Base-by-base conservation (phyloP, 2,113 vertebrate species). In the Psephotus haematonotus region DNA sequence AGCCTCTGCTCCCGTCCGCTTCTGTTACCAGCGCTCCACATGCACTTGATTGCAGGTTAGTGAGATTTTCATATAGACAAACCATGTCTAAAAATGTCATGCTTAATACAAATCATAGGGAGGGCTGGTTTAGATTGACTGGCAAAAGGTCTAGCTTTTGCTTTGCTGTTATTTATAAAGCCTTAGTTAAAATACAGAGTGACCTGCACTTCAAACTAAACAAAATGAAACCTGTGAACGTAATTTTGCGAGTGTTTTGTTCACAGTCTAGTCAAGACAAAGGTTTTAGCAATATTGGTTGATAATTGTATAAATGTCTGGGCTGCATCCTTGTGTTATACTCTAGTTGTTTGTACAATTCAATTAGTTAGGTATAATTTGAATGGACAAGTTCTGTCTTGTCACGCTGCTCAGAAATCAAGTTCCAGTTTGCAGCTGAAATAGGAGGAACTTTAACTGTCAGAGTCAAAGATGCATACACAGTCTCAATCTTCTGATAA, bases 21-120 rank as follows among this genome's bases (percentile, higher is more conserved):
- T 11, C 25, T 10, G 53, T 10, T 57, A 7, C 62, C 29, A 28
- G 9, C 0, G 3, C 20, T 22, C 29, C 17, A 3, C 17, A 3
- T 13, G n/a, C 13, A 15, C 27, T 49, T 75, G 35, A 10, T 44
- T 75, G 59, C 39, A 43, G n/a, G 8, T 13, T 37, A 7, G n/a
- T 29, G 37, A n/a, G 63, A 11, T 86, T 76, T 49, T 50, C 17
- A 16, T 29, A 6, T 7, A 23, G 17, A 29, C 59, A 80, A 47
- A 33, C 41, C 1, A 1, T 59, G 37, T 39, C 60, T 67, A n/a
- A 79, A 85, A 52, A 37, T 5, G 23, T 33, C 37, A 6, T 23
- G 44, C 22, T 57, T 28, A 23, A 59, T 27, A 17, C 35, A 49
- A 50, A 37, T 37, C 18, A 5, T 28, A 37, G 43, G 10, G 43